These are phyloP conservation scores for Microdon myrmicae DNA, from an alignment of 2,888 invertebrate genomes.

Conservation along the genomic window DNA sequence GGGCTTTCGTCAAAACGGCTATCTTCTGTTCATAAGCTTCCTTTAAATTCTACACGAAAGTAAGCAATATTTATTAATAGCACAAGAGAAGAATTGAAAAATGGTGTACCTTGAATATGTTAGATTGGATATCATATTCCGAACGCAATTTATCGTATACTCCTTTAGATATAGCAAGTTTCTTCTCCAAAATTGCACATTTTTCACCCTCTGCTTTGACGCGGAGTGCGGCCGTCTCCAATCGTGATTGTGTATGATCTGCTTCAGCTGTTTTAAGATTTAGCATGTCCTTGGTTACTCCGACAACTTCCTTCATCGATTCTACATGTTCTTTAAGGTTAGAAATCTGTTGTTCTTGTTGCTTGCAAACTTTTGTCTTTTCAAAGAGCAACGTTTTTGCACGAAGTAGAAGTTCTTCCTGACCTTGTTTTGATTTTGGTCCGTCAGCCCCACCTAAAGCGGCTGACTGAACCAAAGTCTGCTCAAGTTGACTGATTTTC, in stretches of 20 bases:
- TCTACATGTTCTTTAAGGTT: slow-evolving; percentile 73
- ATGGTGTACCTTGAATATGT: slow-evolving; percentile 73
- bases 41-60: slow-evolving; percentile 70
- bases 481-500: slow-evolving; percentile 61
- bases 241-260: slow-evolving; percentile 78
- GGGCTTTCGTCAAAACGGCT: slow-evolving; percentile 57
- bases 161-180: slow-evolving; percentile 76
- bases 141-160: slow-evolving; percentile 80
- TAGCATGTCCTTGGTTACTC: slow-evolving; percentile 82
- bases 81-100: background rate
- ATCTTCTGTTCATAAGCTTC: slow-evolving; percentile 77
- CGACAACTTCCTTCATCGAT: slow-evolving; percentile 83
- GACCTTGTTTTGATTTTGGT: slow-evolving; percentile 63
- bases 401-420: slow-evolving; percentile 70
- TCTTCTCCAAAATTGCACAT: slow-evolving; percentile 75
- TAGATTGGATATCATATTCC: slow-evolving; percentile 82
- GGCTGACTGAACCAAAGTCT: slow-evolving; percentile 63
- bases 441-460: slow-evolving; percentile 63
- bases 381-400: slow-evolving; percentile 79
- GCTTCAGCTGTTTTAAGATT: slow-evolving; percentile 83
- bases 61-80: slow-evolving; percentile 2
- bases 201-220: slow-evolving; percentile 79
- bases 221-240: slow-evolving; percentile 76
- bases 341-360: slow-evolving; percentile 81
- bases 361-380: slow-evolving; percentile 79